Conservation (phyloP, 2,797 vertebrate genomes). For the Morelia viridis region DNA sequence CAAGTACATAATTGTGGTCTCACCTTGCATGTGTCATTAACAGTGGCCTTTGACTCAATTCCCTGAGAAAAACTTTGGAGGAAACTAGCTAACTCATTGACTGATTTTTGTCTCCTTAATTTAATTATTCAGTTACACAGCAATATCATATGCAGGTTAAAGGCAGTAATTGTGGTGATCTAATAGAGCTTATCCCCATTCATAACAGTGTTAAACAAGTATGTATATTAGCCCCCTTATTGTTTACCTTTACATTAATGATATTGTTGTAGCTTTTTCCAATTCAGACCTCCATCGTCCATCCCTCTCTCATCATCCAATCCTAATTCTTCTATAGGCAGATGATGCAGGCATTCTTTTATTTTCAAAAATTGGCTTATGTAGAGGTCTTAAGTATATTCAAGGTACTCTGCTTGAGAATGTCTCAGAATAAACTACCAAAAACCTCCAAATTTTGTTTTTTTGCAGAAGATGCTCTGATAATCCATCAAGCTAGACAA, state of each 20-base stretch:
- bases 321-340: background rate
- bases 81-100: background rate
- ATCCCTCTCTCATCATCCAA: background rate
- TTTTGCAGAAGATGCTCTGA: background rate
- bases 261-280: background rate
- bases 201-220: background rate
- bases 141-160: background rate
- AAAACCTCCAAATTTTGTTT: background rate
- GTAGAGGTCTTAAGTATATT: too few relatives aligned
- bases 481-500: background rate
- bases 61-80: too few relatives aligned
- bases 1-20: background rate
- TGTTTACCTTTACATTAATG: background rate
- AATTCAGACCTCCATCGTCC: background rate
- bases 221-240: background rate
- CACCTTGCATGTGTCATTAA: background rate
- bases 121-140: background rate
- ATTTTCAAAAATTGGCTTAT: too few relatives aligned
- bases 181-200: background rate
- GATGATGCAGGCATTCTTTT: background rate
- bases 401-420: too few relatives aligned
- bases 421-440: too few relatives aligned
- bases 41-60: too few relatives aligned
- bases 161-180: background rate
- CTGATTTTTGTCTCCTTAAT: background rate